Evolutionary conservation across 2,113 vertebrate species (phyloP), one percentile per base, ranked within the genome.

Genomic region (Muscicapa adusta): DNA sequence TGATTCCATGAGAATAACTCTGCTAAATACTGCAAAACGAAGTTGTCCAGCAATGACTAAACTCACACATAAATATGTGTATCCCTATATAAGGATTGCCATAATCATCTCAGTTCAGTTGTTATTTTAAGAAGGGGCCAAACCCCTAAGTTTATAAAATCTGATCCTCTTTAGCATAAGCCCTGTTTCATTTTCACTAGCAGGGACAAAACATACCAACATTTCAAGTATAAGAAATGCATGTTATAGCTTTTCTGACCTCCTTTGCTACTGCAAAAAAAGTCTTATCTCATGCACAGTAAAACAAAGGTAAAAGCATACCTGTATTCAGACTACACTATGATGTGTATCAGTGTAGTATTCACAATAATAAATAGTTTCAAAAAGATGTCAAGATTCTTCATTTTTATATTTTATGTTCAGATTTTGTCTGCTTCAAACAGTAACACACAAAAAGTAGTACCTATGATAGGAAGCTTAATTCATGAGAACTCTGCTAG

Each of bases 1-100:
- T 26, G 18, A 81, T 29, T 71, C 11, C n/a, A 53, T 29, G 33
- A 33, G 51, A 89, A 85, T 63, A 82, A 79, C 50, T 68, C 45
- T 77, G 47, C 26, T 76, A 1, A 57, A 70, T 11, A 48, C 29
- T 47, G 42, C 33, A 77, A 63, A 92, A 74, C 8, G 1, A 85
- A 57, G 14, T 12, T 48, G 14, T 42, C 12, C n/a, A 72, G 36
- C 16, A 48, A 60, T 4, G 15, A 13, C 34, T 62, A 56, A 56
- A 28, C 22, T 81, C 61, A 65, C 36, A 47, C 9, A 29, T 5
- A 48, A 70, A 31, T n/a, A 54, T 0, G 1, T 0, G 0, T 25
- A 77, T 75, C 18, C 22, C 26, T 66, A 36, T 3, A 14, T 31
- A 56, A 45, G 20, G 19, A 42, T 1, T 73, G 20, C 14, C 73